These are phyloP conservation scores for Brachionus rubens DNA, from an alignment of 1,140 invertebrate genomes.

Conservation along the genomic window DNA sequence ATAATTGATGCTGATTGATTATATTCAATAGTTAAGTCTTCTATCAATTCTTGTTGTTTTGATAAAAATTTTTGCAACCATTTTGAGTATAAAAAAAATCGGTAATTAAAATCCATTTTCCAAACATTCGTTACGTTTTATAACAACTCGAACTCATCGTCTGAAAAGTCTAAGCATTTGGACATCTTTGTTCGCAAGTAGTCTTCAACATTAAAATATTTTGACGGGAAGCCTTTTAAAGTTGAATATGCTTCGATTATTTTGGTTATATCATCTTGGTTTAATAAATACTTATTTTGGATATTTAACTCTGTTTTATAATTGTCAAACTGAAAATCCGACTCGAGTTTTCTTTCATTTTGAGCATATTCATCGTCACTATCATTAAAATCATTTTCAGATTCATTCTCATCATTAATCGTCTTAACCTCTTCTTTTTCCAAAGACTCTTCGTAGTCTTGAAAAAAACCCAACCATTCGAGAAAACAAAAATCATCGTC, in stretches of 20 bases:
- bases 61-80: neutral
- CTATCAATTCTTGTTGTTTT: neutral
- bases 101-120: neutral
- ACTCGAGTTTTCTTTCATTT: neutral
- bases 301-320: neutral
- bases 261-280: neutral
- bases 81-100: neutral
- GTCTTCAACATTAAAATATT: neutral
- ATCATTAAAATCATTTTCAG: neutral
- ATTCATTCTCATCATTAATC: no score
- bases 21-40: neutral
- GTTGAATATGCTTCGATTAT: neutral
- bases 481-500: neutral
- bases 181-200: neutral
- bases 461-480: slow-evolving; percentile 19
- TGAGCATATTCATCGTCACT: neutral
- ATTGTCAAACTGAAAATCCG: neutral
- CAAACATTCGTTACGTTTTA: neutral
- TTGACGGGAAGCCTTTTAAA: neutral
- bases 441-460: neutral
- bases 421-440: neutral
- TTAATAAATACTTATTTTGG: neutral
- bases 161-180: neutral
- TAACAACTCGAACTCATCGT: neutral
- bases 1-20: neutral